These are phyloP conservation scores for Sternotherus odoratus DNA, from an alignment of 2,797 vertebrate genomes.

Conservation along the genomic window DNA sequence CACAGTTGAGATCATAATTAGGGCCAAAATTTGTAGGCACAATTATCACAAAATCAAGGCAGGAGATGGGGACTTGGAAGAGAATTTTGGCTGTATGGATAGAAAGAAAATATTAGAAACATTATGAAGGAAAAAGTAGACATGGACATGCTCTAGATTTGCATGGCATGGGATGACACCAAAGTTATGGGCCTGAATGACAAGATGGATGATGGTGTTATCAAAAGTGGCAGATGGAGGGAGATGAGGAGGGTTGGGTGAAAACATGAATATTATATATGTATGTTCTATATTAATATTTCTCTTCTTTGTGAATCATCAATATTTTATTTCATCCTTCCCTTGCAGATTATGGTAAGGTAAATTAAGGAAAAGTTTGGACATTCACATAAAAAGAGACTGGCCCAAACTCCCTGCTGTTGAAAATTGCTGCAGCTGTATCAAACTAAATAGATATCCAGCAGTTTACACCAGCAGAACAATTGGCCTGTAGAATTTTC, in stretches of 20 bases:
- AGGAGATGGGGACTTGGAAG: neutral
- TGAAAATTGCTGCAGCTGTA: neutral
- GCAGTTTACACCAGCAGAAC: neutral
- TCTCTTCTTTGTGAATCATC: neutral
- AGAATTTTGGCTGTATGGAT: neutral
- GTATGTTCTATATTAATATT: neutral
- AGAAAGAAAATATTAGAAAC: neutral
- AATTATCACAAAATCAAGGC: neutral
- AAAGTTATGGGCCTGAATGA: neutral
- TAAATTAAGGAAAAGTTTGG: neutral
- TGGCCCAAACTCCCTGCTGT: neutral
- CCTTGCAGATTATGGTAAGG: neutral
- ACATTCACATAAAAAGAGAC: neutral
- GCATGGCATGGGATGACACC: neutral
- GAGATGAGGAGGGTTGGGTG: neutral
- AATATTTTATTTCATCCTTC: neutral
- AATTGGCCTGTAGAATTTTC: neutral
- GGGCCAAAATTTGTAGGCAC: neutral
- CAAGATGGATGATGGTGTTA: neutral
- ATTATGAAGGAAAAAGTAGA: neutral
- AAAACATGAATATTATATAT: neutral
- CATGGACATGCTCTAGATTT: neutral
- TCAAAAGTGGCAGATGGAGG: neutral
- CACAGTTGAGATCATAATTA: neutral
- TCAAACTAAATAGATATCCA: neutral